These are phyloP conservation scores for Caenorhabditis japonica DNA, from an alignment of 2,888 invertebrate species.

Conservation along the genomic window DNA sequence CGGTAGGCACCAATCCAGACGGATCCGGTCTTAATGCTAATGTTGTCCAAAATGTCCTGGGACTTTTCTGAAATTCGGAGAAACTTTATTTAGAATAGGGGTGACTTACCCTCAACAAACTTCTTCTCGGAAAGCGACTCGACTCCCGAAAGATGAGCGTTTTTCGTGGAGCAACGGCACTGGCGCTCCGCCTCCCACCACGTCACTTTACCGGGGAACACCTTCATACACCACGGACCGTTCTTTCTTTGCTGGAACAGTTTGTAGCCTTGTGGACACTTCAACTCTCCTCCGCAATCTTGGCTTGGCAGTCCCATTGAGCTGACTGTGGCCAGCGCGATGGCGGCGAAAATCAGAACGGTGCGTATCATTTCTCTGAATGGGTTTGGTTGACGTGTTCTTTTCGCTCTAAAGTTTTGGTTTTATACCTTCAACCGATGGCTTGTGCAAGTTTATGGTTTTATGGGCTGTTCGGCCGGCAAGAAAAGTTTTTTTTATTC, in stretches of 20 bases:
- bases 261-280: slow-evolving; percentile 17
- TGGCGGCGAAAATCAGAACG: background rate
- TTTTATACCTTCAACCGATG: no score
- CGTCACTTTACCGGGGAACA: slow-evolving; percentile 31
- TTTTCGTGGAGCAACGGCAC: slow-evolving; percentile 25
- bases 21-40: slow-evolving; percentile 5
- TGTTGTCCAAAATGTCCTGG: slow-evolving; percentile 4
- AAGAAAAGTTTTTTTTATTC: no score
- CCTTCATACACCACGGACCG: slow-evolving; percentile 31
- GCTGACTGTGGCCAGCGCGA: background rate
- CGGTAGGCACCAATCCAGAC: slow-evolving; percentile 46
- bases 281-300: slow-evolving; percentile 6
- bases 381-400: no score
- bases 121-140: slow-evolving; percentile 7
- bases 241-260: slow-evolving; percentile 14
- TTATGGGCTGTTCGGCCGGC: no score
- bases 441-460: no score
- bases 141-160: slow-evolving; percentile 35
- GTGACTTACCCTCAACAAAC: slow-evolving; percentile 19
- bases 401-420: no score
- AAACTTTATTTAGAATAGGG: background rate
- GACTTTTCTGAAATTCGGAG: slow-evolving; percentile 12
- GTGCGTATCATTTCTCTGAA: slow-evolving; percentile 15
- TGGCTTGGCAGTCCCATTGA: slow-evolving; percentile 11
- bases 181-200: slow-evolving; percentile 49